A percentile compares a stretch with the other conserved stretches of the same genome.
Conservation (phyloP, 1,140 invertebrate species). For the Zaprionus ornatus region DNA sequence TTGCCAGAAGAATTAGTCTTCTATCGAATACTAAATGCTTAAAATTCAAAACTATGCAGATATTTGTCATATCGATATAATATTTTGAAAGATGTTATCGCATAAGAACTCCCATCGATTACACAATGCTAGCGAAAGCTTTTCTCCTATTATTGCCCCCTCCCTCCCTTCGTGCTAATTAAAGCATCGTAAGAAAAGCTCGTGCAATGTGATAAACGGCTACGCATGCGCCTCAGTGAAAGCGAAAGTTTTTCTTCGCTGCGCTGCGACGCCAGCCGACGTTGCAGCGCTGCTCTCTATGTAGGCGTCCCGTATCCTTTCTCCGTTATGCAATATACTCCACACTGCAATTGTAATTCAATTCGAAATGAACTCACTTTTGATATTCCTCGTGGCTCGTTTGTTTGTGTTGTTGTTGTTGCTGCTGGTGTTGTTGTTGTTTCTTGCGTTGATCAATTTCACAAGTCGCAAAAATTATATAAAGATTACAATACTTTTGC, state of each 20-base stretch:
- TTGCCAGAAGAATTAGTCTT: not conserved
- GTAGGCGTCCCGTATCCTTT: constrained; percentile 33
- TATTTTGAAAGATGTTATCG: not conserved
- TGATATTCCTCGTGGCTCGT: constrained; percentile 5
- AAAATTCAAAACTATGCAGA: too few species aligned
- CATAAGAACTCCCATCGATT: not conserved
- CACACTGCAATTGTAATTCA: not conserved
- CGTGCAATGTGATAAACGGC: constrained; percentile 36
- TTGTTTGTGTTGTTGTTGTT: not conserved
- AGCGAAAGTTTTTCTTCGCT: constrained; percentile 74
- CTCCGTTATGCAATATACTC: constrained; percentile 38
- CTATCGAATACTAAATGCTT: too few species aligned
- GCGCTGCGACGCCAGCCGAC: constrained; percentile 6
- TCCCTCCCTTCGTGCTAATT: not conserved
- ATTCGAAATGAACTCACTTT: constrained; percentile 44
- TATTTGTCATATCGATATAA: not conserved
- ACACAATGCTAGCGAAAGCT: not conserved
- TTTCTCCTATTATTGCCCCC: not conserved
- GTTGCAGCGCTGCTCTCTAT: constrained; percentile 24
- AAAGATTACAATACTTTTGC: constrained; percentile 41
- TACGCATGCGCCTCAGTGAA: constrained; percentile 60
- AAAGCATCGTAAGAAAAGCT: constrained; percentile 31
- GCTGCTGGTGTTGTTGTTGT: not conserved
- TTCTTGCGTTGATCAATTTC: constrained; percentile 31
- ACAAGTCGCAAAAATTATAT: constrained; percentile 52